These are phyloP conservation scores for Torymus aiolomorphi DNA, from an alignment of 2,888 invertebrate genomes.

Conservation along the genomic window DNA sequence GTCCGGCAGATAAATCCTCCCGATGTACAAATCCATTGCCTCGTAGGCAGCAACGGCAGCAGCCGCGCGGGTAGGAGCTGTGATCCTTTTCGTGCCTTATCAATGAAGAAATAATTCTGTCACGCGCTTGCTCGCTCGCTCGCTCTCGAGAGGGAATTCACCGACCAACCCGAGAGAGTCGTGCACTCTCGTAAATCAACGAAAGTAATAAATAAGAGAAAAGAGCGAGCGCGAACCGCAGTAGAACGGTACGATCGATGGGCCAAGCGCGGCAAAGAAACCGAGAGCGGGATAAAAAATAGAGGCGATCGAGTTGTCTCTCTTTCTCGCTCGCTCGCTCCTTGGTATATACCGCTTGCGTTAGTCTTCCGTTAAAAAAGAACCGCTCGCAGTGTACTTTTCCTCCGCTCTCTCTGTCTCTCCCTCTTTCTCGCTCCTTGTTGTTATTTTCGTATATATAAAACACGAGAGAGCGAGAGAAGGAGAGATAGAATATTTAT, in stretches of 20 bases:
- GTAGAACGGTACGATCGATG: slow-evolving; percentile 35
- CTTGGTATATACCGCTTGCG: slow-evolving; percentile 9
- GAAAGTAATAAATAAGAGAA: slow-evolving; percentile 47
- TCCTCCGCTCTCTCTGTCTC: not conserved
- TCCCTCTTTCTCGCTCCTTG: too few relatives aligned
- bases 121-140: slow-evolving; percentile 18
- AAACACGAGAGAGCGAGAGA: not conserved
- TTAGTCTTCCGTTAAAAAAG: slow-evolving; percentile 28
- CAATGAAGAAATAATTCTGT: slow-evolving; percentile 55
- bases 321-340: not conserved
- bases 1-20: slow-evolving; percentile 9
- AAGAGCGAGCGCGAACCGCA: slow-evolving; percentile 36
- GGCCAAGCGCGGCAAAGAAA: slow-evolving; percentile 22
- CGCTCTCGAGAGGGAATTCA: slow-evolving; percentile 15
- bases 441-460: not conserved
- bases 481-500: not conserved
- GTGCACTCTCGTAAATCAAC: slow-evolving; percentile 47
- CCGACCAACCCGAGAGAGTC: slow-evolving; percentile 10
- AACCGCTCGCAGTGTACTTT: not conserved
- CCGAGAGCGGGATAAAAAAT: slow-evolving; percentile 28
- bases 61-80: not conserved
- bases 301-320: slow-evolving; percentile 32
- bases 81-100: slow-evolving; percentile 42
- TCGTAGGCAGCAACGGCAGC: not conserved
- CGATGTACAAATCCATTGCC: slow-evolving; percentile 32